Percentiles rank a stretch among this genome's conserved stretches.
These are phyloP conservation scores for Amphipoea oculea DNA, from an alignment of 2,888 invertebrate genomes.

Conservation along the genomic window DNA sequence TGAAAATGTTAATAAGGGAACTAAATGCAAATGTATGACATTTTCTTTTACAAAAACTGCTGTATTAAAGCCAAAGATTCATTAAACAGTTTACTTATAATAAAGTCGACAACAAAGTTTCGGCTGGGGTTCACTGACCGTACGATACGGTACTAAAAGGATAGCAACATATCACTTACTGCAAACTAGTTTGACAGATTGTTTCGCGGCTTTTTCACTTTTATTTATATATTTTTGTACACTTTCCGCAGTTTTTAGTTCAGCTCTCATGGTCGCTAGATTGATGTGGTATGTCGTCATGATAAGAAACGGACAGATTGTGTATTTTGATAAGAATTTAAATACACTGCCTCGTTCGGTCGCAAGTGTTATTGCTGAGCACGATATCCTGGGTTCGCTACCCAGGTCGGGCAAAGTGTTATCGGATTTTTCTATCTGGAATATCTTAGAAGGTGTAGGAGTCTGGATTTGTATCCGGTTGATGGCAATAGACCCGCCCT, in stretches of 20 bases:
- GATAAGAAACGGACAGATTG: slow-evolving; percentile 18
- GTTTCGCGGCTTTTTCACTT: slow-evolving; percentile 3
- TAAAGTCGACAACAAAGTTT: not conserved
- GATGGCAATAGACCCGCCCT: not conserved
- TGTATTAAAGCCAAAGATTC: not conserved
- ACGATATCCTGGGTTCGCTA: not conserved
- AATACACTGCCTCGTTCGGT: not conserved
- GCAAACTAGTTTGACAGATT: slow-evolving; percentile 50
- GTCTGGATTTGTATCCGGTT: not conserved
- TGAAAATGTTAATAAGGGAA: not conserved
- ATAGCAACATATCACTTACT: slow-evolving; percentile 49
- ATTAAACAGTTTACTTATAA: not conserved
- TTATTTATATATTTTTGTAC: slow-evolving; percentile 18
- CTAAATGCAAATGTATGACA: too few relatives aligned
- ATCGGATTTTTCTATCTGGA: not conserved
- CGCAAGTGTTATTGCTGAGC: not conserved
- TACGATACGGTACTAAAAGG: slow-evolving; percentile 55
- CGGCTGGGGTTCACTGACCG: slow-evolving; percentile 51
- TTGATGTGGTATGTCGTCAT: slow-evolving; percentile 9
- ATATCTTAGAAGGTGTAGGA: not conserved
- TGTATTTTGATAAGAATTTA: slow-evolving; percentile 17
- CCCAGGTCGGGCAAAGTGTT: not conserved
- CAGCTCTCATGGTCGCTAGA: slow-evolving; percentile 23
- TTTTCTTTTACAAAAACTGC: not conserved
- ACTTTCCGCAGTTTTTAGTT: slow-evolving; percentile 20